These are phyloP conservation scores for Chironomus riparius DNA, from an alignment of 2,888 invertebrate genomes.

Conservation along the genomic window DNA sequence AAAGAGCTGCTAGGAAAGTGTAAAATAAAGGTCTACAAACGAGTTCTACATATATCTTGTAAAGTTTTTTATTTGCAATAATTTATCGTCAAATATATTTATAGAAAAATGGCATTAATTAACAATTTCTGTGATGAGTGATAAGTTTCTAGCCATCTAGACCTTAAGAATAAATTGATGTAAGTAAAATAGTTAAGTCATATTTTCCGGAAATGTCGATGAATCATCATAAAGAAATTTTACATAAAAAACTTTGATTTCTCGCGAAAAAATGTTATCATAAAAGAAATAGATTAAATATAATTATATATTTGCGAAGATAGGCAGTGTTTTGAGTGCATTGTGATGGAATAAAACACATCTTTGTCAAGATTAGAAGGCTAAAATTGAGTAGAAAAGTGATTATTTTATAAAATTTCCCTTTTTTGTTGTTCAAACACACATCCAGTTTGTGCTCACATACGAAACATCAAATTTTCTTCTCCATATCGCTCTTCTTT, in stretches of 20 bases:
- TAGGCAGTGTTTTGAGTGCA: no score
- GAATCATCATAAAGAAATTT: conserved; percentile 18
- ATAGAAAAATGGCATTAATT: conserved; percentile 16
- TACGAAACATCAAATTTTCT: not conserved
- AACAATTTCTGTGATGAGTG: conserved; percentile 6
- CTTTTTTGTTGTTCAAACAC: not conserved
- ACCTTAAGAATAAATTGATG: conserved; percentile 10
- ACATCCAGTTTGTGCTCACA: not conserved
- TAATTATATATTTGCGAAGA: no score
- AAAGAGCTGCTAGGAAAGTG: no score
- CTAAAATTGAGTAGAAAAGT: not conserved
- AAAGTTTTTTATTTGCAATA: not conserved
- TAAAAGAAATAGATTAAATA: not conserved
- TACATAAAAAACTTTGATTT: not conserved
- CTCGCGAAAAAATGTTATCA: conserved; percentile 19
- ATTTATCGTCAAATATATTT: not conserved
- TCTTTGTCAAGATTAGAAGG: no score
- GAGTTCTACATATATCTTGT: no score
- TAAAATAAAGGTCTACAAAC: no score
- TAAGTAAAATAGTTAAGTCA: not conserved
- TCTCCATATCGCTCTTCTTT: not conserved
- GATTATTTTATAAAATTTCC: not conserved
- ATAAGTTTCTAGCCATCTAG: not conserved
- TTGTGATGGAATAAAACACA: no score
- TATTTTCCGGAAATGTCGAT: conserved; percentile 7